Percentiles rank a stretch among this genome's conserved stretches.
These are phyloP conservation scores for Microcebus murinus DNA, from an alignment of 2,113 vertebrate species.

Conservation along the genomic window DNA sequence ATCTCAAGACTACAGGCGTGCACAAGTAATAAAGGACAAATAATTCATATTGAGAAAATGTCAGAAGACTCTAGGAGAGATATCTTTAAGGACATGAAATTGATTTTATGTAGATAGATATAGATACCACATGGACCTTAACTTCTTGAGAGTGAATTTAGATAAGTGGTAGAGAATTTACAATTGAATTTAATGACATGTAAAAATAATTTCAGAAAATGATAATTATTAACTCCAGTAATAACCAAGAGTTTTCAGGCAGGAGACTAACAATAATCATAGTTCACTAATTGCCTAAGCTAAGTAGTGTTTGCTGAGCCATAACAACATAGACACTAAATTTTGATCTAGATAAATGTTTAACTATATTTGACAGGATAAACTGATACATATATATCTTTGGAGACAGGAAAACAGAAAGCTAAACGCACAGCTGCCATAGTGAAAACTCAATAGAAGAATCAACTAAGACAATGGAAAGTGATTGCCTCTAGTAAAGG, in stretches of 20 bases:
- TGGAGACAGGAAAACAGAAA: background rate
- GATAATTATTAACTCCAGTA: background rate
- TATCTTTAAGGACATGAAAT: background rate
- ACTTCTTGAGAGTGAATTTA: background rate
- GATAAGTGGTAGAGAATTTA: background rate
- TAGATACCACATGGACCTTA: background rate
- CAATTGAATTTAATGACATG: background rate
- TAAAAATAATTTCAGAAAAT: background rate
- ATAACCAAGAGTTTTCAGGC: background rate
- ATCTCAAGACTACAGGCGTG: background rate
- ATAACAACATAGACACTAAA: background rate
- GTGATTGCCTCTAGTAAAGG: background rate
- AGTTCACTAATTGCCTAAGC: background rate
- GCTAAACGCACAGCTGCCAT: background rate
- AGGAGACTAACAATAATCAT: background rate
- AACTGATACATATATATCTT: background rate
- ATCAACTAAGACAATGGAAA: background rate
- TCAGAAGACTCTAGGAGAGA: background rate
- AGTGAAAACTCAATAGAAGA: background rate
- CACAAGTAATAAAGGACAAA: background rate
- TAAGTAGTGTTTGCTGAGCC: background rate
- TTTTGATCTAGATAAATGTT: background rate
- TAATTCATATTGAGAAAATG: background rate
- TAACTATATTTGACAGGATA: background rate
- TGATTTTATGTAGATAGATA: background rate